Evolutionary conservation across 2,888 invertebrate species (phyloP), one percentile per base, ranked within the genome.

Genomic region (Nasonovia ribisnigri): DNA sequence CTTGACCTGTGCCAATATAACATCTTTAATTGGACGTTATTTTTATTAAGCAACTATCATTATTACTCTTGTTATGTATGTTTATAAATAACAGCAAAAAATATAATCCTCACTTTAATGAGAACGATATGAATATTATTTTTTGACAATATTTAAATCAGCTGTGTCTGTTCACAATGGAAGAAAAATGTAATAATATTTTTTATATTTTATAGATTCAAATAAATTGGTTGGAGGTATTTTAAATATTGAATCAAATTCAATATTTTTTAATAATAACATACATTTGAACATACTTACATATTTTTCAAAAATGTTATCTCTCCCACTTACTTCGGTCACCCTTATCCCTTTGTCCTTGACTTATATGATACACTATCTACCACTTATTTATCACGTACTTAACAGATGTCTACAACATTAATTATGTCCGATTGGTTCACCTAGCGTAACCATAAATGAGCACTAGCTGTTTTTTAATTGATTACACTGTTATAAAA

Each of bases 41-140:
- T 86, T 86, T 86, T 86, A 86, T 86, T 48, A 29, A 86, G 29
- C 29, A 86, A 86, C 48, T 86, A 86, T 29, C 29, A 86, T 29
- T 86, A 77, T 77, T 36, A 36, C 42, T 77, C 36, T 24, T 36
- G 20, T 77, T 77, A 20, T 77, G 36, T 77, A 77, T 77, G n/a
- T n/a, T n/a, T n/a, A 77, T 77, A 77, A 36, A 77, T 77, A 77
- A 77, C 20, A 8, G 36, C 36, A 77, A 77, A 67, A 77, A 77
- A 36, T 36, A 77, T 36, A 77, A 36, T 36, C 36, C 20, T 77
- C 20, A 36, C 36, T 77, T 36, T 77, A 77, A 36, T 36, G 36
- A 36, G 4, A 77, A 36, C 13, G 20, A 36, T 77, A 42, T 77
- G 36, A 77, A 77, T 36, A 77, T 36, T 36, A 77, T 36, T 36